Evolutionary conservation across 2,797 vertebrate genomes (phyloP).

Genomic region (Sciurus carolinensis): DNA sequence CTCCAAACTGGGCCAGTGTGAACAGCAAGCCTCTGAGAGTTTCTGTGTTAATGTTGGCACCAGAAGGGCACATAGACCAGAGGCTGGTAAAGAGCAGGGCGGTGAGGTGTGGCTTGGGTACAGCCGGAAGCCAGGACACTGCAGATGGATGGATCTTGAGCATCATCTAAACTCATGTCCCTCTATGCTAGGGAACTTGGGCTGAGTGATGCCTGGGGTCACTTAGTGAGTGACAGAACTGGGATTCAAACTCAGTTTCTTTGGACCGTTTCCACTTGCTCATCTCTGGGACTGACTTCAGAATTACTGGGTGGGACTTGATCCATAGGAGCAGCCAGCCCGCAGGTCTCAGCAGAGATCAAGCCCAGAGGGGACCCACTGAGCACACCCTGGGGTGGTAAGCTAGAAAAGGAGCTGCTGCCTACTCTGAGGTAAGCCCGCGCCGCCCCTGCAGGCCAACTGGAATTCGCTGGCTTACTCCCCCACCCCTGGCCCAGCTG

Average conservation of each 20-base stretch:
- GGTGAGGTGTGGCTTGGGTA: neutral
- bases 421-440: neutral
- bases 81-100: neutral
- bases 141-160: neutral
- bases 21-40: slow-evolving; percentile 36
- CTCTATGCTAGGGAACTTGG: neutral
- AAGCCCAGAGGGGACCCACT: neutral
- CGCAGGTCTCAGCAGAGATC: neutral
- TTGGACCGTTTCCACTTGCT: neutral
- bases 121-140: neutral
- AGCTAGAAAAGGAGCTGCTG: neutral
- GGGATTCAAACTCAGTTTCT: neutral
- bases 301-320: neutral
- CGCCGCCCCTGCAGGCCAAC: too few species aligned
- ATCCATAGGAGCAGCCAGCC: neutral
- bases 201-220: neutral
- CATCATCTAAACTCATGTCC: neutral
- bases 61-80: neutral
- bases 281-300: neutral
- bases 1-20: neutral
- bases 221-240: neutral
- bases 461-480: neutral
- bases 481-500: neutral
- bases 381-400: neutral
- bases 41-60: neutral